These are phyloP conservation scores for Ctenicera cuprea DNA, from an alignment of 2,888 invertebrate species.

Conservation along the genomic window DNA sequence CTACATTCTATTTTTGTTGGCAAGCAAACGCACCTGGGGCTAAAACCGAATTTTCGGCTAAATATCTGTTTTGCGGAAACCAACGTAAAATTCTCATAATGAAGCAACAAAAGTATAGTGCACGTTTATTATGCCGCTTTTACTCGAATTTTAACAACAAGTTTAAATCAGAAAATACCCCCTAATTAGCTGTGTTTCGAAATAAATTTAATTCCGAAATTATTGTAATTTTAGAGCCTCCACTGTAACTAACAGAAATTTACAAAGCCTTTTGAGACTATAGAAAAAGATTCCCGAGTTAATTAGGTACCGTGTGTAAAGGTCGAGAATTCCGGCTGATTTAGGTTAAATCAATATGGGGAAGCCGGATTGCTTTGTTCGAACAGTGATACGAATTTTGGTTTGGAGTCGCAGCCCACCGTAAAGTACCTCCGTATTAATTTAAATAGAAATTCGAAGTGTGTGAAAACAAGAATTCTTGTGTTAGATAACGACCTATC, in stretches of 20 bases:
- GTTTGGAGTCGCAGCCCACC: conserved; percentile 19
- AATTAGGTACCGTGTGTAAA: conserved; percentile 33
- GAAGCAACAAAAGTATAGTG: neutral
- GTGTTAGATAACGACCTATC: conserved; percentile 31
- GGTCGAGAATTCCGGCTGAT: conserved; percentile 34
- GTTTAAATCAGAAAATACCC: conserved; percentile 6
- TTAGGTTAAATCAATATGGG: conserved; percentile 40
- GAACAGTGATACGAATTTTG: conserved; percentile 33
- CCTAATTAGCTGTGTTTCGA: neutral
- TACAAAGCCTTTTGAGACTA: neutral
- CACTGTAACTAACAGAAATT: neutral
- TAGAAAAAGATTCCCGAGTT: conserved; percentile 26
- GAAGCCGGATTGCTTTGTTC: conserved; percentile 37
- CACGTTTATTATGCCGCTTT: conserved; percentile 11
- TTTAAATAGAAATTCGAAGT: conserved; percentile 35
- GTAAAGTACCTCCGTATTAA: conserved; percentile 30
- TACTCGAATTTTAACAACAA: neutral
- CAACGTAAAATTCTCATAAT: neutral
- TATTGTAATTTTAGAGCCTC: conserved; percentile 3
- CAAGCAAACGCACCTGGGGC: conserved; percentile 24
- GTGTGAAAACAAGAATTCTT: conserved; percentile 37
- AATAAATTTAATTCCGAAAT: conserved; percentile 3
- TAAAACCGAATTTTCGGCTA: neutral
- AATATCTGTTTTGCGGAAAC: neutral
- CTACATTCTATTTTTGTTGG: conserved; percentile 23